Evolutionary conservation across 92 coral and sea anemone genomes (phyloP).

Genomic region (Epizoanthus stellaris): DNA sequence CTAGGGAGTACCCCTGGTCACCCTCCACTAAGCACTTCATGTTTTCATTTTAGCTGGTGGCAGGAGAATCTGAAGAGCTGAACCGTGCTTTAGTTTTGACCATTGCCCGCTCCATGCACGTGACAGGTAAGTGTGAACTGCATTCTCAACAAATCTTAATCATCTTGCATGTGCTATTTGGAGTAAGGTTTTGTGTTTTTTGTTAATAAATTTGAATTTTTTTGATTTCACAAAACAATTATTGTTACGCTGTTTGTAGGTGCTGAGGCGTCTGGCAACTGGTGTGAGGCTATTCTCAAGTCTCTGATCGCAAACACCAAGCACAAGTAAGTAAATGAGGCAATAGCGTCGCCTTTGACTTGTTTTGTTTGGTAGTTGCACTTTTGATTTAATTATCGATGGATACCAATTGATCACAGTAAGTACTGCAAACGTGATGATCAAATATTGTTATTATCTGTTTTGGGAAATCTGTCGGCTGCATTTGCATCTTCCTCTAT

Average conservation of each 20-base stretch:
- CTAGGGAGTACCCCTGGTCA: no score
- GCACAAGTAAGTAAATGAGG: constrained; percentile 70
- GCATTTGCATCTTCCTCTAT: not conserved
- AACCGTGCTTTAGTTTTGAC: constrained; percentile 93
- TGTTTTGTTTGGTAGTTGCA: not conserved
- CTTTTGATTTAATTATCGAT: no score
- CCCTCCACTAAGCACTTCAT: not conserved
- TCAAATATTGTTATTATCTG: no score
- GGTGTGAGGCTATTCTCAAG: constrained; percentile 89
- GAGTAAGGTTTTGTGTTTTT: not conserved
- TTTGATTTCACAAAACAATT: not conserved
- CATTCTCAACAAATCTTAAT: no score
- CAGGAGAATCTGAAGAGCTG: constrained; percentile 93
- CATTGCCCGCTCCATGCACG: constrained; percentile 97
- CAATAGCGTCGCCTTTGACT: not conserved
- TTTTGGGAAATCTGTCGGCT: no score
- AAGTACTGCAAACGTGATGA: no score
- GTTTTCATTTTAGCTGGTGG: constrained; percentile 71
- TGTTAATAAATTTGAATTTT: not conserved
- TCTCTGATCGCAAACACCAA: constrained; percentile 82
- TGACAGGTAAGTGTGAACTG: constrained; percentile 69
- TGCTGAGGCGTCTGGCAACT: constrained; percentile 83
- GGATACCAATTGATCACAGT: no score
- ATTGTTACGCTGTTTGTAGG: constrained; percentile 47
- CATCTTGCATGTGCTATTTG: no score